Conservation (phyloP, 64 coral and sea anemone genomes). For the Porites australiensis region DNA sequence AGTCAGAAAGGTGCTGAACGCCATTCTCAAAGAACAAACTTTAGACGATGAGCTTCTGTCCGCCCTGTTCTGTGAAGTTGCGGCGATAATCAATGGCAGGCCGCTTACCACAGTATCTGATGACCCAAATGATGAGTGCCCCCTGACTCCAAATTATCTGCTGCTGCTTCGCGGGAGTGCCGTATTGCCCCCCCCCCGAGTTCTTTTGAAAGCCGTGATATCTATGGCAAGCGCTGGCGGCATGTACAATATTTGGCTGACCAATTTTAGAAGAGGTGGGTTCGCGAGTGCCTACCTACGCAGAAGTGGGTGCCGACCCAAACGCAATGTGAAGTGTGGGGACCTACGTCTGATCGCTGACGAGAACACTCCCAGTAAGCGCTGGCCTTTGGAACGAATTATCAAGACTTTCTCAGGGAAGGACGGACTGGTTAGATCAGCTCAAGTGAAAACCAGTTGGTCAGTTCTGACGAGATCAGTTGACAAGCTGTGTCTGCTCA, state of each 20-base stretch:
- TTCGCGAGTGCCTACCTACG: not conserved
- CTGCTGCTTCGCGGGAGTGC: not conserved
- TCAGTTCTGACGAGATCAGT: constrained; percentile 11
- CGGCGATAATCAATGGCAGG: not conserved
- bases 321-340: too few relatives aligned
- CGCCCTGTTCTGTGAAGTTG: not conserved
- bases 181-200: not conserved
- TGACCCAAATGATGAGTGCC: constrained; percentile 3
- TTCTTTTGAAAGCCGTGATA: not conserved
- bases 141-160: constrained; percentile 1
- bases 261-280: not conserved
- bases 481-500: not conserved
- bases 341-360: constrained; percentile 9
- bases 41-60: not conserved
- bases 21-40: not conserved
- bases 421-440: constrained; percentile 17
- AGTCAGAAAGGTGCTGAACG: constrained; percentile 14
- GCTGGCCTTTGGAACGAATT: not conserved
- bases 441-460: constrained; percentile 23
- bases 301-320: too few relatives aligned
- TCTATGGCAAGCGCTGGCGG: constrained; percentile 6
- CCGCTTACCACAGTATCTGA: constrained; percentile 1
- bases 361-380: constrained; percentile 16
- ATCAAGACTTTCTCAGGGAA: not conserved
- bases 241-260: not conserved